phyloP scores from a whole-genome alignment of 1,140 invertebrate species.

The Trypoxylus dichotomus region DNA sequence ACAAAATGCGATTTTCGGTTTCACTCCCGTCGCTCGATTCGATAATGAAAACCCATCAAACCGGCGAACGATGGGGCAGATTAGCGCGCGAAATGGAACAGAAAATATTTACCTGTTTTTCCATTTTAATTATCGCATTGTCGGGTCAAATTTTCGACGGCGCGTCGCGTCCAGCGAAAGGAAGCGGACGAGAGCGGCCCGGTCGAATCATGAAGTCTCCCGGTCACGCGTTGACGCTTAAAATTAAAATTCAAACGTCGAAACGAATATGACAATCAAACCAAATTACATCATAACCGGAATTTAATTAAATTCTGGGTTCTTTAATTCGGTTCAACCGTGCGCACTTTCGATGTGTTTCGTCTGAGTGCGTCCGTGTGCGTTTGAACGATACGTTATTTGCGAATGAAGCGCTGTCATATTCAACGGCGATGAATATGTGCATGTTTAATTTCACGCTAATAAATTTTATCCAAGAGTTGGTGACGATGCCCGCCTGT shows the following conservation, averaged over 20 bases:
- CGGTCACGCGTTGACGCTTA: neutral
- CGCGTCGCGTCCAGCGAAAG: neutral
- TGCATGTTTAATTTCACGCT: neutral
- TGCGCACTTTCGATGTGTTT: neutral
- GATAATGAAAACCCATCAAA: conserved; percentile 8
- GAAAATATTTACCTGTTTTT: conserved; percentile 23
- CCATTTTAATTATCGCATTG: conserved; percentile 23
- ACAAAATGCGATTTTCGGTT: neutral
- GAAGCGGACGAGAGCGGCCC: neutral
- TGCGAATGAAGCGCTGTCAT: neutral
- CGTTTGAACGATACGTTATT: neutral
- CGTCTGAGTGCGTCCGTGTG: neutral
- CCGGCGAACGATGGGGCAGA: neutral
- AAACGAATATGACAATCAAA: conserved; percentile 19
- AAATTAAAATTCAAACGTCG: conserved; percentile 26
- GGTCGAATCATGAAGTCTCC: neutral
- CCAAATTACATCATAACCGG: conserved; percentile 1
- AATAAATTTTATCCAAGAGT: neutral
- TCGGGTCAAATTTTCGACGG: conserved; percentile 8
- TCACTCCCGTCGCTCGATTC: neutral
- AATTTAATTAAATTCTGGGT: conserved; percentile 25
- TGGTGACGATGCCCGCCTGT: neutral
- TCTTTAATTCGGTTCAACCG: conserved; percentile 13
- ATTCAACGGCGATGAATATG: neutral
- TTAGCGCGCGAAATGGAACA: conserved; percentile 15